Percentiles rank a stretch among this genome's conserved stretches.
These are phyloP conservation scores for Melipona bicolor DNA, from an alignment of 2,888 invertebrate species.

Conservation along the genomic window DNA sequence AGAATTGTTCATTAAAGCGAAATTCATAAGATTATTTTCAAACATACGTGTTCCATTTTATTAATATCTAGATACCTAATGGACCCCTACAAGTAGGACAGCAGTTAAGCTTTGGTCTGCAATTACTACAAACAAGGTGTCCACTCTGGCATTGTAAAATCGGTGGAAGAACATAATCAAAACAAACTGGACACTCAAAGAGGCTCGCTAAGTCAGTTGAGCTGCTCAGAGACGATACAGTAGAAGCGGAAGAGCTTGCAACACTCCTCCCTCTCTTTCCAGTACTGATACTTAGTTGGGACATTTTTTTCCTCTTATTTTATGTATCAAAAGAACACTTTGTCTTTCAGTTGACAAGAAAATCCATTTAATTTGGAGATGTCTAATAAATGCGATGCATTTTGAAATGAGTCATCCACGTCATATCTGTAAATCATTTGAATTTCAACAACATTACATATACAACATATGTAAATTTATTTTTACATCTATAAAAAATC, in stretches of 20 bases:
- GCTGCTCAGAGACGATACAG: slow-evolving; percentile 88
- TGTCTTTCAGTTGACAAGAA: slow-evolving; percentile 31
- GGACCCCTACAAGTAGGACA: slow-evolving; percentile 99
- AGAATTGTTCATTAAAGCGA: not conserved
- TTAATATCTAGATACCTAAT: slow-evolving; percentile 86
- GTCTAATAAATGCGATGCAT: slow-evolving; percentile 48
- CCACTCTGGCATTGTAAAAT: slow-evolving; percentile 99
- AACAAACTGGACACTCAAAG: slow-evolving; percentile 98
- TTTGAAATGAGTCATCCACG: slow-evolving; percentile 42
- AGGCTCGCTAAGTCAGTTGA: slow-evolving; percentile 95
- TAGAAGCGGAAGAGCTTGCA: slow-evolving; percentile 84
- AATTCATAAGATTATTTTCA: not conserved
- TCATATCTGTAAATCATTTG: slow-evolving; percentile 62
- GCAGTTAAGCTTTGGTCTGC: slow-evolving; percentile 97
- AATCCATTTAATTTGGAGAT: slow-evolving; percentile 16
- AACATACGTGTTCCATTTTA: not conserved
- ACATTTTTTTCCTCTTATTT: slow-evolving; percentile 75
- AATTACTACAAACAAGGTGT: slow-evolving; percentile 98
- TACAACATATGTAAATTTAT: too few relatives aligned
- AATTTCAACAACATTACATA: slow-evolving; percentile 14
- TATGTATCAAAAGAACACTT: slow-evolving; percentile 53
- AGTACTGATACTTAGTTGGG: slow-evolving; percentile 81
- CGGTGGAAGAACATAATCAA: slow-evolving; percentile 99
- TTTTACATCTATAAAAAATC: not conserved
- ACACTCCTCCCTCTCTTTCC: slow-evolving; percentile 82